Percentiles rank a stretch among this genome's conserved stretches.
Evolutionary conservation across 2,888 invertebrate species (phyloP).

Genomic region (Baccha elongata): DNA sequence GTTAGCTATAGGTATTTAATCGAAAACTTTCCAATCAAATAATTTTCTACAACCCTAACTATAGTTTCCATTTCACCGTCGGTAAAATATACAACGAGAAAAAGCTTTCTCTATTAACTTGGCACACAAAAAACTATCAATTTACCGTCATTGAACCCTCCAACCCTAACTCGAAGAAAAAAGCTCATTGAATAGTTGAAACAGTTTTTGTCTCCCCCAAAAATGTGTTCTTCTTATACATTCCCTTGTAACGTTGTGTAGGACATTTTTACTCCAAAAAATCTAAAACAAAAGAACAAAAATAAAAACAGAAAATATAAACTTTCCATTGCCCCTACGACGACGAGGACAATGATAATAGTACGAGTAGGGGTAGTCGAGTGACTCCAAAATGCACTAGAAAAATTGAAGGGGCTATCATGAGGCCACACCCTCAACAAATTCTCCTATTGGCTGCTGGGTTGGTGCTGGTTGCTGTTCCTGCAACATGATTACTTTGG

Average conservation of each 20-base stretch:
- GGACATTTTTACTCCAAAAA: slow-evolving; percentile 34
- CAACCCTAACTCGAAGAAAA: background rate
- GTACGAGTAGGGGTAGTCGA: slow-evolving; percentile 58
- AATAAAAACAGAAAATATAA: slow-evolving; percentile 15
- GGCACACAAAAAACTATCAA: slow-evolving; percentile 33
- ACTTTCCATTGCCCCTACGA: slow-evolving; percentile 64
- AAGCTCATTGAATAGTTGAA: slow-evolving; percentile 61
- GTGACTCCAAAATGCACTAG: slow-evolving; percentile 61
- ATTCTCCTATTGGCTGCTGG: slow-evolving; percentile 70
- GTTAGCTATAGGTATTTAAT: too few relatives aligned
- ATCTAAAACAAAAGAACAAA: slow-evolving; percentile 40
- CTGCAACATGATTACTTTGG: slow-evolving; percentile 70
- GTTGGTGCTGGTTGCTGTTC: slow-evolving; percentile 47
- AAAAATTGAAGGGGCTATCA: slow-evolving; percentile 71
- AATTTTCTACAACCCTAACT: background rate
- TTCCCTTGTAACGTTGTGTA: slow-evolving; percentile 51
- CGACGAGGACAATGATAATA: slow-evolving; percentile 9
- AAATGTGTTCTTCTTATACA: slow-evolving; percentile 37
- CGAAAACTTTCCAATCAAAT: slow-evolving; percentile 5
- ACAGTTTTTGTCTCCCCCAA: slow-evolving; percentile 7
- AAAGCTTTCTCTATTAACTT: slow-evolving; percentile 40
- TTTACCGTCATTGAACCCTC: slow-evolving; percentile 16
- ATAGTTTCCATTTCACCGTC: slow-evolving; percentile 51
- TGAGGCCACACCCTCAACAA: slow-evolving; percentile 69
- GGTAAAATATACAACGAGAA: slow-evolving; percentile 31